Conservation (phyloP, 2,888 invertebrate genomes). For the Thalpophila matura region DNA sequence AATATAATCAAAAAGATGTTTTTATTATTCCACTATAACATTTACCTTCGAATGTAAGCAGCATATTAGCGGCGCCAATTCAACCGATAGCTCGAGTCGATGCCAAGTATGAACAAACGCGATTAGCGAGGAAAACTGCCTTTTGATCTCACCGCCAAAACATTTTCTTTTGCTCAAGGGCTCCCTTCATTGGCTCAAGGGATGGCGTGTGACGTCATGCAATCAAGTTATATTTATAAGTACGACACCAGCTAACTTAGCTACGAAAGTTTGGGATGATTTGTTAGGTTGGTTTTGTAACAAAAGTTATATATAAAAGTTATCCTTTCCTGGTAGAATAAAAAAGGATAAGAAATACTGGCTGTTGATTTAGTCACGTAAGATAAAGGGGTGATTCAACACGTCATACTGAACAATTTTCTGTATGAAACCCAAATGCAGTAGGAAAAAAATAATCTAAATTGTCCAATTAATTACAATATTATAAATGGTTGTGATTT, state of each 20-base stretch:
- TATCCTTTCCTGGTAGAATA: too few species aligned
- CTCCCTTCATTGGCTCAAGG: slow-evolving; percentile 30
- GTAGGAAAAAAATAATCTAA: too few species aligned
- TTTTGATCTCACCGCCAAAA: slow-evolving; percentile 64
- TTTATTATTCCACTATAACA: neutral
- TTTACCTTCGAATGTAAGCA: slow-evolving; percentile 16
- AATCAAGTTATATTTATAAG: slow-evolving; percentile 13
- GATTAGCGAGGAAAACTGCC: slow-evolving; percentile 65
- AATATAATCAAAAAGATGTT: neutral
- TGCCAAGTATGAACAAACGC: slow-evolving; percentile 58
- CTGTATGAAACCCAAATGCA: too few species aligned
- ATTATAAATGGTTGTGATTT: too few species aligned
- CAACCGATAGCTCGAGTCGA: slow-evolving; percentile 34
- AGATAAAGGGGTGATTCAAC: too few species aligned
- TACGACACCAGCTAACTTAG: neutral
- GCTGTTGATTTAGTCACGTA: too few species aligned
- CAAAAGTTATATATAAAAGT: too few species aligned
- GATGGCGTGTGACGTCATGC: slow-evolving; percentile 9
- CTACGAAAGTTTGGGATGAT: neutral
- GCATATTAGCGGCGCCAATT: slow-evolving; percentile 48
- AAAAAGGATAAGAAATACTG: too few species aligned
- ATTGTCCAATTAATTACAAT: too few species aligned
- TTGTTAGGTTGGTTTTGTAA: too few species aligned
- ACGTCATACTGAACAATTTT: too few species aligned
- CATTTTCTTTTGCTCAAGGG: slow-evolving; percentile 43